Conservation (phyloP, 2,113 vertebrate genomes). For the Myotis davidii region DNA sequence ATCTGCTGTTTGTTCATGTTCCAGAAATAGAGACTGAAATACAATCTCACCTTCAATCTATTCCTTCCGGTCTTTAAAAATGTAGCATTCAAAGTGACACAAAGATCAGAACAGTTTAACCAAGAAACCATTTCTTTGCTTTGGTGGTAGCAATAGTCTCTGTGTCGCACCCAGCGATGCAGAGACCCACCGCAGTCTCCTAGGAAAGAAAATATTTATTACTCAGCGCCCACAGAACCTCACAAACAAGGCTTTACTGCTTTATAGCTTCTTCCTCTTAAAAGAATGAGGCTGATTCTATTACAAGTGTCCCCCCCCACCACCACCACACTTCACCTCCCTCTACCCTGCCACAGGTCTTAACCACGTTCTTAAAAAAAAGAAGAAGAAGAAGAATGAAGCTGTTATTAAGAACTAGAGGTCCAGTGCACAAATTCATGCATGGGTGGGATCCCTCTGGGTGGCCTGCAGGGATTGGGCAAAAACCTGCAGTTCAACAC, state of each 20-base stretch:
- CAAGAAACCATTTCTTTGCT: neutral
- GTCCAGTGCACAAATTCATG: no score
- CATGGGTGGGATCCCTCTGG: no score
- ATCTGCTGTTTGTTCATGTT: neutral
- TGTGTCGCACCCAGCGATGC: neutral
- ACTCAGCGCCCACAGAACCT: neutral
- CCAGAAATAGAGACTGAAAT: neutral
- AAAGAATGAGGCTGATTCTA: neutral
- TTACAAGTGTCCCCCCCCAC: no score
- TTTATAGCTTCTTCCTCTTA: neutral
- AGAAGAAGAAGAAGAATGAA: no score
- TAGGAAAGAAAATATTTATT: neutral
- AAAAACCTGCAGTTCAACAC: no score
- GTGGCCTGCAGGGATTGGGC: no score
- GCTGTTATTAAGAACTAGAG: no score
- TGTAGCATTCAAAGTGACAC: slow-evolving; percentile 21
- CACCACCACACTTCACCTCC: no score
- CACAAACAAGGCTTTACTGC: neutral
- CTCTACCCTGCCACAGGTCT: no score
- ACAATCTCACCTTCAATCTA: neutral
- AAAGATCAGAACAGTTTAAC: slow-evolving; percentile 16
- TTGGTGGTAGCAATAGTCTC: slow-evolving; percentile 4
- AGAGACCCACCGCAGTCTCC: neutral
- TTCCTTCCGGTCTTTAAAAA: slow-evolving; percentile 43
- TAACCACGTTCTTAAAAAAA: no score